phyloP scores from a whole-genome alignment of 2,797 vertebrate genomes.

The Cossypha niveicapilla region DNA sequence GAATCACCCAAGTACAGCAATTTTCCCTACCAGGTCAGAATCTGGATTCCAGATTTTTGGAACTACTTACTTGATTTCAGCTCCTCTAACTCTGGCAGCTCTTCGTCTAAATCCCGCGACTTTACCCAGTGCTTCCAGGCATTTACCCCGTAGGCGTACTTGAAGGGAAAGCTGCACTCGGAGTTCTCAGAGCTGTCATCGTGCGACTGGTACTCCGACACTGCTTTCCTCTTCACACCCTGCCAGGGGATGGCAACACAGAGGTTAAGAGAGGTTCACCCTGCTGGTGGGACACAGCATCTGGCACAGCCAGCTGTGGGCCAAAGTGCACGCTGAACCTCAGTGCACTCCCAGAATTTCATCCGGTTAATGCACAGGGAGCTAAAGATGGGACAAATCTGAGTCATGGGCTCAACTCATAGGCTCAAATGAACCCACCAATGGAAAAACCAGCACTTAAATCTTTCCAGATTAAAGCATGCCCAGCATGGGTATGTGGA shows the following conservation, averaged over 20 bases:
- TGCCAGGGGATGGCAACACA: constrained; percentile 59
- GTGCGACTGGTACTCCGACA: constrained; percentile 78
- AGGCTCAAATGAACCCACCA: neutral
- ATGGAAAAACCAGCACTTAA: neutral
- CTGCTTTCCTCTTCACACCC: constrained; percentile 87
- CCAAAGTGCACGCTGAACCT: neutral
- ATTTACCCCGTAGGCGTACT: constrained; percentile 86
- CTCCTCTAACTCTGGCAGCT: constrained; percentile 76
- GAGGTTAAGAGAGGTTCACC: neutral
- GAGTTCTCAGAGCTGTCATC: constrained; percentile 75
- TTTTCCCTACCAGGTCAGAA: neutral
- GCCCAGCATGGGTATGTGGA: neutral
- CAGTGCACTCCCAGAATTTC: neutral
- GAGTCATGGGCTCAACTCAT: neutral
- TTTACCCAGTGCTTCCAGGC: constrained; percentile 95
- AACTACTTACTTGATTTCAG: constrained; percentile 79
- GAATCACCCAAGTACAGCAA: neutral
- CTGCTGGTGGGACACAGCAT: neutral
- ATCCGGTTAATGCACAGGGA: fast-evolving
- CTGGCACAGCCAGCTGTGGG: neutral
- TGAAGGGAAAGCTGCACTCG: constrained; percentile 84
- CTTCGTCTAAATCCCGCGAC: constrained; percentile 74
- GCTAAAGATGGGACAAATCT: neutral
- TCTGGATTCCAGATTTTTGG: neutral
- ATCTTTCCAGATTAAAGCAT: neutral